Base-by-base conservation (phyloP, 2,888 invertebrate genomes). In the Lathronympha strigana region DNA sequence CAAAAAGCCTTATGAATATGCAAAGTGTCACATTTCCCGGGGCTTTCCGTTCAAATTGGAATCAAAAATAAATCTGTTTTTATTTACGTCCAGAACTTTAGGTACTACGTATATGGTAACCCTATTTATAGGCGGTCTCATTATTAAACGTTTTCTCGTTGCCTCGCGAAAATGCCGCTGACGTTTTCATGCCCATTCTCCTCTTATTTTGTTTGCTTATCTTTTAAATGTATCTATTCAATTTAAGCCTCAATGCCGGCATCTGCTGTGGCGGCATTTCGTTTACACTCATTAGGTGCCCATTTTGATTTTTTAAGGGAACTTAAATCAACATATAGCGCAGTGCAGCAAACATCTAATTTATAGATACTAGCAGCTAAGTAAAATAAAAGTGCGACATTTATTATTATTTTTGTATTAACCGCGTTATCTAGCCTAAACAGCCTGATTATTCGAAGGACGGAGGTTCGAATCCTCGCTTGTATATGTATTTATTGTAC, bases 131-230 rank as follows among this genome's bases (percentile, higher is more conserved):
- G 80, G 74, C 81, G 76, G 80, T 78, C 81, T 81, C 82, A 83
- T 83, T 87, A 85, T 86, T 83, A 86, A 84, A 82, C 80, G 81
- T 73, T 86, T 82, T 82, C 78, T 81, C 74, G 70, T 73, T 75
- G 69, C 73, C 76, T 72, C 74, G 73, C 72, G 76, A 77, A 79
- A 80, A 81, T 80, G 73, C 73, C 76, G 69, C 63, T 61, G 67
- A 67, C 68, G 69, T 71, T 74, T 72, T 69, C 71, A 71, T 75
- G 69, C 66, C 66, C 63, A 61, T 67, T 69, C 67, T 69, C 71
- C 55, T 51, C 60, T 64, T 69, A 62, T 68, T n/a, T 68, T 68
- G 68, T 70, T 74, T 71, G 73, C 74, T 81, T 80, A 78, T 68
- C 69, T 71, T 72, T 71, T 69, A 73, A 63, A 67, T 58, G 50